phyloP scores from a whole-genome alignment of 2,113 vertebrate species.

The Leuciscus idus region DNA sequence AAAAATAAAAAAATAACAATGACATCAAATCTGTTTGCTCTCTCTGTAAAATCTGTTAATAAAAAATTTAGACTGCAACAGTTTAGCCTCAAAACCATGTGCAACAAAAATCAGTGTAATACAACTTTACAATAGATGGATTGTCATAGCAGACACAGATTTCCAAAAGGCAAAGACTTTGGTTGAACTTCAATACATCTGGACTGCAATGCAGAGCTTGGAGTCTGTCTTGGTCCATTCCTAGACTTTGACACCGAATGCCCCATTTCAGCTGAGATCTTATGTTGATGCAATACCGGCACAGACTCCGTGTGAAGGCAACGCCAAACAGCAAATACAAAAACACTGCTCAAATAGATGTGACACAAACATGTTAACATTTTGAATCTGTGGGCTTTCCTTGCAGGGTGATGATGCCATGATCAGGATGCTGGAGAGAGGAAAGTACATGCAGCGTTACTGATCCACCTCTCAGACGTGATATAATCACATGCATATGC shows the following conservation, averaged over 20 bases:
- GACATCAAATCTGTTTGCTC: not conserved
- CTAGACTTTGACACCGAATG: not conserved
- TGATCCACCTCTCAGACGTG: constrained; percentile 15
- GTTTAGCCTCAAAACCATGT: not conserved
- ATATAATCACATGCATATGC: constrained; percentile 44
- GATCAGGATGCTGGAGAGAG: not conserved
- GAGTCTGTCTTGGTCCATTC: not conserved
- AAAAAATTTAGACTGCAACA: not conserved
- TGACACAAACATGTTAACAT: not conserved
- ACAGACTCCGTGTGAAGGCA: not conserved
- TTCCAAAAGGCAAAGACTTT: not conserved
- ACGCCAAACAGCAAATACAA: not conserved
- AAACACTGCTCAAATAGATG: not conserved
- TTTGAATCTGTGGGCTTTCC: constrained; percentile 6
- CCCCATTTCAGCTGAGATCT: not conserved
- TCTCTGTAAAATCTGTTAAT: not conserved
- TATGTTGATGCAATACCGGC: constrained; percentile 6
- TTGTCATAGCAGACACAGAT: not conserved
- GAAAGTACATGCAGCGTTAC: constrained; percentile 12
- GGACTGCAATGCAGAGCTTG: constrained; percentile 23
- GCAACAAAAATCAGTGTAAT: not conserved
- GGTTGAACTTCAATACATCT: constrained; percentile 18
- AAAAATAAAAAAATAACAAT: not conserved
- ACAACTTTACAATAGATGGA: not conserved
- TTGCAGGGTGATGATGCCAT: constrained; percentile 1